Base-by-base conservation (phyloP, 2,888 invertebrate species). In the Teinopalpus imperialis region DNA sequence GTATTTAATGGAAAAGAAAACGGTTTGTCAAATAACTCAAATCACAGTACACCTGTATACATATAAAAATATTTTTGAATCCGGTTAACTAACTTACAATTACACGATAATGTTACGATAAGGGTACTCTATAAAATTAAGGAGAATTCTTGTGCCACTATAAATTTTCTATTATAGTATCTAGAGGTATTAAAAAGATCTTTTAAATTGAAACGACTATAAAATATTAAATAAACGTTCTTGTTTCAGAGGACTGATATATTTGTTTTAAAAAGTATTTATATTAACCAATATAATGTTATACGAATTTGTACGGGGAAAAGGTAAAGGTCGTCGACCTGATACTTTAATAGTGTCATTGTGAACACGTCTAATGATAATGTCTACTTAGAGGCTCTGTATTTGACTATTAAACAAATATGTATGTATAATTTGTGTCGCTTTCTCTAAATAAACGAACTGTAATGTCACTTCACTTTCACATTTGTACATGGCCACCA, bases 401-500 rank as follows among this genome's bases (percentile, higher is more conserved):
- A 85, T 85, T 75, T 81, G 70, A 76, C 87, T 87, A 87, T 86
- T 85, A 87, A 79, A 77, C 65, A 71, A 67, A 72, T 43, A 66
- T 71, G 71, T 61, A 61, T 72, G 74, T 75, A 79, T 82, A 81
- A 66, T 80, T 71, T 80, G 71, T 80, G 69, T 74, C 53, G 64
- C 57, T 66, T 70, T 69, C 54, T 58, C 74, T 79, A 77, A 60
- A 54, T 48, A 56, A 59, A 43, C 72, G 59, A 63, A 61, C 53
- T 63, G 64, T 74, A 69, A 80, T 68, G 77, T 72, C 79, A 64
- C 41, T 72, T 77, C 86, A 86, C 83, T 77, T 74, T 57, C 65
- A 63, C 56, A 90, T 92, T 92, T 92, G 92, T 92, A 92, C 92
- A 91, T 91, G 89, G 88, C 75, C 83, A 90, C 89, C 92, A 92